Base-by-base conservation (phyloP, 2,797 vertebrate genomes). In the Pangasius larnaudii region DNA sequence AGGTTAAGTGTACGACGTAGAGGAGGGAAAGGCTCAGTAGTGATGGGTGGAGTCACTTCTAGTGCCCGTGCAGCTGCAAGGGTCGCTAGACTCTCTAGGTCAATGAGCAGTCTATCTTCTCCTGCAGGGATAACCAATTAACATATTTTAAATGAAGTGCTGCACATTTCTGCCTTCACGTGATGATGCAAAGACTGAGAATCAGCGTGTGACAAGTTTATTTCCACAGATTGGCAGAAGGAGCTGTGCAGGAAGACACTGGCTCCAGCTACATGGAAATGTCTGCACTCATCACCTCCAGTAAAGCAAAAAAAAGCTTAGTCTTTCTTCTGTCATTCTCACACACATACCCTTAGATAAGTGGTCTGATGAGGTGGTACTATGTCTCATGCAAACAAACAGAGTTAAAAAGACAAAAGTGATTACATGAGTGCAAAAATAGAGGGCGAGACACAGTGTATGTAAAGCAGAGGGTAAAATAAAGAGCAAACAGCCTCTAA, bases 21-120 rank as follows among this genome's bases (percentile, higher is more conserved):
- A 85, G 87, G 90, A 7, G 84, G 90, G 72, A 69, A 86, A 8
- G 89, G 85, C 10, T 93, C 92, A 82, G 86, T 83, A 16, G 93
- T 93, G 80, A 91, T 94, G 86, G 93, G 82, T 0, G 94, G 95
- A 0, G 95, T 95, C 89, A 97, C 96, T 89, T 97, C 97, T 93
- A 99, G 94, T 3, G 98, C 97, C 90, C 98, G 97, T 89, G 98
- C 98, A 0, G 98, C 96, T 1, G 98, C 98, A 91, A 99, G 95
- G 0, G 98, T 98, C 10, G 98, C 98, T 90, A 99, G 95, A 93
- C 96, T 97, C 94, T 96, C 97, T 86, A 99, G 96, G 95, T 98
- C 97, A 92, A 97, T 98, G 93, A 96, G 96, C 93, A 97, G 94
- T 92, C 95, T 88, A 56, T 98, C 96, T 89, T 97, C 96, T 90